A percentile compares a stretch with the other conserved stretches of the same genome.
Evolutionary conservation across 2,888 invertebrate species (phyloP).

Genomic region (Pilophorus perplexus): DNA sequence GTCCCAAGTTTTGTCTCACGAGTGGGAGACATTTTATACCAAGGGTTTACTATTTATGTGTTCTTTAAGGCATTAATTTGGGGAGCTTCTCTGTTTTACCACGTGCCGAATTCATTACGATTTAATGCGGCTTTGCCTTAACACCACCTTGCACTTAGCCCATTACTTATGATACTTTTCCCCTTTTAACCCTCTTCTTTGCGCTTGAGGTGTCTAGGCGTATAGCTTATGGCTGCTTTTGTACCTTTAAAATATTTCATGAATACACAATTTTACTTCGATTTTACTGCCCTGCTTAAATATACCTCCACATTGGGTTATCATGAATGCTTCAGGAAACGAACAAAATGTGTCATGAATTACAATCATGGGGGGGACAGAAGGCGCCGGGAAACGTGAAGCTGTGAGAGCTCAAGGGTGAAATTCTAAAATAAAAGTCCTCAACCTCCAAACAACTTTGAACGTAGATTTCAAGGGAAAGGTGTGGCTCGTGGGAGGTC

Average conservation of each 20-base stretch:
- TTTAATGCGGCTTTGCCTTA: constrained; percentile 20
- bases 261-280: too few relatives aligned
- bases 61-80: constrained; percentile 35
- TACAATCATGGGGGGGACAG: constrained; percentile 23
- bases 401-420: constrained; percentile 31
- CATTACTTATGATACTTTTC: constrained; percentile 23
- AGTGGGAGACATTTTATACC: constrained; percentile 4
- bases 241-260: too few relatives aligned
- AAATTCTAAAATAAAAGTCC: constrained; percentile 37
- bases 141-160: not conserved
- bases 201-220: too few relatives aligned
- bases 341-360: constrained; percentile 28
- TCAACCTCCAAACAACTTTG: constrained; percentile 27
- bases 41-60: constrained; percentile 18
- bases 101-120: constrained; percentile 31
- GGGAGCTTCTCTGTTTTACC: constrained; percentile 4
- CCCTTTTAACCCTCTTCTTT: too few relatives aligned
- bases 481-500: constrained; percentile 31
- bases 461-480: constrained; percentile 23
- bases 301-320: too few relatives aligned
- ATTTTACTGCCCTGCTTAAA: too few relatives aligned
- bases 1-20: constrained; percentile 24
- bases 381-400: constrained; percentile 16
- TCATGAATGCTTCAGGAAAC: too few relatives aligned
- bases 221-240: too few relatives aligned